These are phyloP conservation scores for Vombatus ursinus DNA, from an alignment of 2,113 vertebrate genomes.

Conservation along the genomic window DNA sequence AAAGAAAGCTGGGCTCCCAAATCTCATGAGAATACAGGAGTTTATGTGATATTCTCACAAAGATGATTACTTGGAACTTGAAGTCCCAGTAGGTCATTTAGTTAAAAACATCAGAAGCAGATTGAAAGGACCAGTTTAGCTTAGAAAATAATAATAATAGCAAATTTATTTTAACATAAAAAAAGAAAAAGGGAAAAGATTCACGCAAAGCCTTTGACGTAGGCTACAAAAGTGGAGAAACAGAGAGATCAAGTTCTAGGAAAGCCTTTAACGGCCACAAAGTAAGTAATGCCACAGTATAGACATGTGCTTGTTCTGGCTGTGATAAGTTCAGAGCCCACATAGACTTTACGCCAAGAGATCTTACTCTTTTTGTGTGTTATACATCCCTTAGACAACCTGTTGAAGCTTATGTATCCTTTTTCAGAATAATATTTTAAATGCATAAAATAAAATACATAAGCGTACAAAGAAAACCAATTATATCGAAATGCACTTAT, in stretches of 20 bases:
- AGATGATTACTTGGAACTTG: not conserved
- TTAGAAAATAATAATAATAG: not conserved
- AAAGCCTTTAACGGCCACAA: conserved; percentile 55
- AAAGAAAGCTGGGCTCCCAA: not conserved
- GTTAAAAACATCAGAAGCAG: not conserved
- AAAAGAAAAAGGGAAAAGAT: conserved; percentile 67
- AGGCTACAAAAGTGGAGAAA: conserved; percentile 58
- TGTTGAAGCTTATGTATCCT: not conserved
- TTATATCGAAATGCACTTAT: not conserved
- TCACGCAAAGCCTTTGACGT: conserved; percentile 56
- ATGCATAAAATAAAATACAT: not conserved
- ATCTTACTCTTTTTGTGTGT: not conserved
- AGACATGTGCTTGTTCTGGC: conserved; percentile 48
- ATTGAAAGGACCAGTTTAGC: not conserved
- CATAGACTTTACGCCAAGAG: not conserved
- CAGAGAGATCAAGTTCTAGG: conserved; percentile 58
- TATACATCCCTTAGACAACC: not conserved
- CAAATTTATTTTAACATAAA: conserved; percentile 11
- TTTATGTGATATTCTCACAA: not conserved
- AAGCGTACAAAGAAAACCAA: not conserved
- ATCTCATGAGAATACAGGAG: not conserved
- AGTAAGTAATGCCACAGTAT: conserved; percentile 35
- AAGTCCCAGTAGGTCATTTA: not conserved
- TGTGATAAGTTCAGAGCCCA: conserved; percentile 21
- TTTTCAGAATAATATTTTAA: not conserved